A percentile compares a stretch with the other conserved stretches of the same genome.
Evolutionary conservation across 2,888 invertebrate genomes (phyloP).

Genomic region (Eupithecia tripunctaria): DNA sequence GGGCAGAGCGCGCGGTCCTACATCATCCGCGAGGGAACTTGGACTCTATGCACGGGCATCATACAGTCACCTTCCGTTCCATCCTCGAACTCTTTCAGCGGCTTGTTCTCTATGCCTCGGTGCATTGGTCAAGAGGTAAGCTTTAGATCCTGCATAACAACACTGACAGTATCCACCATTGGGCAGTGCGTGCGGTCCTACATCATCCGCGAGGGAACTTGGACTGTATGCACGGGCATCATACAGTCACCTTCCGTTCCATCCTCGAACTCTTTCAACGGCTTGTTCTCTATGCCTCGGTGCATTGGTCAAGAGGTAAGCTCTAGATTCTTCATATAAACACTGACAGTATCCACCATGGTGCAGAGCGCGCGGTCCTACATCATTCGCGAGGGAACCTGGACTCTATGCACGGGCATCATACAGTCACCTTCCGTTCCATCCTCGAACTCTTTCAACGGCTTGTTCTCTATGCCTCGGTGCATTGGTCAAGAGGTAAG

Average conservation of each 20-base stretch:
- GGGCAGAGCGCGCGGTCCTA: conserved; percentile 61
- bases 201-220: conserved; percentile 67
- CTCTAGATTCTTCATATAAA: conserved; percentile 69
- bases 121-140: conserved; percentile 14
- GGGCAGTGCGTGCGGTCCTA: conserved; percentile 61
- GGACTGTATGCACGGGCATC: conserved; percentile 70
- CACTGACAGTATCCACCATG: conserved; percentile 61
- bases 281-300: conserved; percentile 34
- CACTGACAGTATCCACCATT: conserved; percentile 61
- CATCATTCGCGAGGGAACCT: conserved; percentile 67
- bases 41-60: conserved; percentile 70
- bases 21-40: conserved; percentile 67
- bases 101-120: conserved; percentile 34
- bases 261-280: conserved; percentile 52
- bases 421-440: conserved; percentile 56
- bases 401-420: conserved; percentile 70
- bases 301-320: conserved; percentile 14
- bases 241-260: conserved; percentile 56
- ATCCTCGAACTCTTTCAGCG: conserved; percentile 52
- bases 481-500: conserved; percentile 14
- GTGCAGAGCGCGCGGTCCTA: conserved; percentile 61
- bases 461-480: conserved; percentile 34
- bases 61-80: conserved; percentile 56
- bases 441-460: conserved; percentile 52
- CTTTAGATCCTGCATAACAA: conserved; percentile 69